Percentiles rank a stretch among this genome's conserved stretches.
phyloP scores from a whole-genome alignment of 2,888 invertebrate species.

The Limnephilus marmoratus region DNA sequence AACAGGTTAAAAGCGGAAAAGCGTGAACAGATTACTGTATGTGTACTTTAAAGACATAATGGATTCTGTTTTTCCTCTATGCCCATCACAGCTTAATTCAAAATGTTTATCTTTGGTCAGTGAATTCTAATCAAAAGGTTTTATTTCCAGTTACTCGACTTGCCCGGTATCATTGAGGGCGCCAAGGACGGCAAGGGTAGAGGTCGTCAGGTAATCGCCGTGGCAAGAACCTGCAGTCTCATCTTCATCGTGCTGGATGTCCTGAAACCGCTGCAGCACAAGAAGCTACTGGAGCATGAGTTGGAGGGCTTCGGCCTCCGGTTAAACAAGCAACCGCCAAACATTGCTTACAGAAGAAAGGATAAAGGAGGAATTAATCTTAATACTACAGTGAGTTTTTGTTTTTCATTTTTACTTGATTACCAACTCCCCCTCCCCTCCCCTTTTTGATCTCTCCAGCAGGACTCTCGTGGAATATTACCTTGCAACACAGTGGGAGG shows the following conservation, averaged over 20 bases:
- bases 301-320: slow-evolving; percentile 99
- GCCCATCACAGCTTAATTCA: no score
- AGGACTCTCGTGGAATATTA: no score
- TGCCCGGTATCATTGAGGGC: slow-evolving; percentile 99
- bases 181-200: slow-evolving; percentile 99
- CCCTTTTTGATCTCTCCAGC: no score
- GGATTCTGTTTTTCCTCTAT: no score
- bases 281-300: slow-evolving; percentile 96
- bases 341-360: slow-evolving; percentile 96
- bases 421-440: no score
- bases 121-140: neutral
- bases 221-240: slow-evolving; percentile 97
- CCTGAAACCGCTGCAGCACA: slow-evolving; percentile 97
- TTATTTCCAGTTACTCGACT: slow-evolving; percentile 88
- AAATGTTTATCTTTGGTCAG: no score
- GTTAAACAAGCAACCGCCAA: slow-evolving; percentile 97
- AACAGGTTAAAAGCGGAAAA: no score
- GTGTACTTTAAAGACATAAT: no score
- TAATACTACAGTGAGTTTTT: slow-evolving; percentile 85
- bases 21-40: no score
- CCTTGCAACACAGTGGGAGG: no score
- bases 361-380: slow-evolving; percentile 99
- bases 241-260: slow-evolving; percentile 99
- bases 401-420: neutral
- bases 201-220: slow-evolving; percentile 99